Conservation (phyloP, 2,888 invertebrate genomes). For the Deilephila elpenor region DNA sequence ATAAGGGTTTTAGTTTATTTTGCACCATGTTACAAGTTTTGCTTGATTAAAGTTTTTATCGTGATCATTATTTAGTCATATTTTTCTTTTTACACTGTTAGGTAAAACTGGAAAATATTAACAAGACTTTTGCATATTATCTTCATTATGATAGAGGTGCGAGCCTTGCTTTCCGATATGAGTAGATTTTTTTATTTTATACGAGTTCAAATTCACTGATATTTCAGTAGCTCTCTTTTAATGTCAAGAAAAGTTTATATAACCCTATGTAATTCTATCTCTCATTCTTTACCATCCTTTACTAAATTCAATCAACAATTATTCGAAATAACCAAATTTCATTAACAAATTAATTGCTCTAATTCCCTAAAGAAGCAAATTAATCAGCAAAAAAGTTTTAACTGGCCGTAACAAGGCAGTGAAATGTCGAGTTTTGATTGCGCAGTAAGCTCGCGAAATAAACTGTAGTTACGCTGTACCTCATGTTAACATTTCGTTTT, state of each 20-base stretch:
- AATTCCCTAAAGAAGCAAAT: constrained; percentile 34
- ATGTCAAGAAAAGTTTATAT: no score
- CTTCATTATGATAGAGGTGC: no score
- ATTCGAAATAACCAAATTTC: no score
- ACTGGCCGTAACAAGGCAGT: constrained; percentile 58
- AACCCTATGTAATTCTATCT: no score
- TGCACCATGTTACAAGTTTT: background rate
- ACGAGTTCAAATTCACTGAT: no score
- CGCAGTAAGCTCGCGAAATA: constrained; percentile 52
- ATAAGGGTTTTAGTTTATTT: constrained; percentile 1
- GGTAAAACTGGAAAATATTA: no score
- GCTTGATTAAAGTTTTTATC: background rate
- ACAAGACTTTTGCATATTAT: no score
- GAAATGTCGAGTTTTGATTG: constrained; percentile 58
- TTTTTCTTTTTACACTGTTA: no score
- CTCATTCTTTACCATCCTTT: background rate
- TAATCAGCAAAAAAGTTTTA: constrained; percentile 47
- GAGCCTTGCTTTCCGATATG: no score
- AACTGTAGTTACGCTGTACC: constrained; percentile 49
- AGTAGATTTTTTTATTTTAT: no score
- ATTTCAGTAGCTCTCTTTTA: no score
- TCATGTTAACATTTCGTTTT: constrained; percentile 43
- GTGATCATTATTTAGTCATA: no score
- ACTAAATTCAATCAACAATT: background rate
- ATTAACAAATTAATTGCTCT: background rate